Evolutionary conservation across 2,113 vertebrate genomes (phyloP).

Genomic region (Falcunculus frontatus): DNA sequence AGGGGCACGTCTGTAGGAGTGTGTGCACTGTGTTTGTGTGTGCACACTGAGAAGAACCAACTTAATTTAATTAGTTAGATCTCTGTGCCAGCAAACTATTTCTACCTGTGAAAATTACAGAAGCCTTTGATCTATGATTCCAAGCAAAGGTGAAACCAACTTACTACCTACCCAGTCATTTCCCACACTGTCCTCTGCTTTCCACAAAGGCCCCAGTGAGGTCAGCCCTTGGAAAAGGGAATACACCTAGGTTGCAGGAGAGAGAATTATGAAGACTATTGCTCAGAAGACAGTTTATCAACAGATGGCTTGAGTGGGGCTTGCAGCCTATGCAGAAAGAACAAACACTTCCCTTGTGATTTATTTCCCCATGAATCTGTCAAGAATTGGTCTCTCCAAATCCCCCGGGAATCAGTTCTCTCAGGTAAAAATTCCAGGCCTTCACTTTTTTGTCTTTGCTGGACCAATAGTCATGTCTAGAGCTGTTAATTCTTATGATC

Average conservation of each 20-base stretch:
- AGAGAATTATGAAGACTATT: neutral
- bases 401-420: neutral
- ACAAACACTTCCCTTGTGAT: neutral
- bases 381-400: neutral
- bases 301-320: neutral
- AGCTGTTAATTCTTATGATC: neutral
- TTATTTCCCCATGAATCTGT: neutral
- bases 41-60: neutral
- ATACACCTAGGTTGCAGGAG: rapidly evolving
- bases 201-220: rapidly evolving
- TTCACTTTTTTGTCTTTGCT: neutral
- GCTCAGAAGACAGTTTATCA: neutral
- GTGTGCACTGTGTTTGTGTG: neutral
- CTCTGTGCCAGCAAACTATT: neutral
- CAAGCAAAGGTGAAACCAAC: neutral
- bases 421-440: neutral
- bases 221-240: neutral
- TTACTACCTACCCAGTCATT: neutral
- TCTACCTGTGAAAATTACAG: neutral
- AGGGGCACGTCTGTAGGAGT: rapidly evolving
- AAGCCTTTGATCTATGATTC: neutral
- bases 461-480: neutral
- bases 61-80: neutral
- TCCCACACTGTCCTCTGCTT: neutral
- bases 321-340: neutral